phyloP scores from a whole-genome alignment of 2,797 vertebrate genomes.

The Sebastes baramenuke region DNA sequence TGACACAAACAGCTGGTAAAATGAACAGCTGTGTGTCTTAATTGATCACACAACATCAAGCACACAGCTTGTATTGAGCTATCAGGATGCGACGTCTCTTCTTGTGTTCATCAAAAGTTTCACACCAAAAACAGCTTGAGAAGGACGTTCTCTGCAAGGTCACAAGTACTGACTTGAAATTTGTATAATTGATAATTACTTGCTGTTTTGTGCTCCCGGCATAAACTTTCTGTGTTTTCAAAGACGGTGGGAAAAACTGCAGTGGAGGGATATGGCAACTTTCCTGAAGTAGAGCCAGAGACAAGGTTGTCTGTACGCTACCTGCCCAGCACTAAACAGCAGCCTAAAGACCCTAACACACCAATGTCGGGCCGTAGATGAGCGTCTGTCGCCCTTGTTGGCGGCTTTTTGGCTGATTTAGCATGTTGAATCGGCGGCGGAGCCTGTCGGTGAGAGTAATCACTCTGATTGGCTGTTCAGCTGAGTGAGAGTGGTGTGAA shows the following conservation, averaged over 20 bases:
- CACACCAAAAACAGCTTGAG: constrained; percentile 4
- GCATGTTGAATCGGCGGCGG: neutral
- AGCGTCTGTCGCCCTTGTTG: neutral
- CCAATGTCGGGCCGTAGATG: neutral
- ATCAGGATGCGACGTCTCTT: constrained; percentile 18
- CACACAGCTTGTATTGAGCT: constrained; percentile 32
- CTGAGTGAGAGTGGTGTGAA: neutral
- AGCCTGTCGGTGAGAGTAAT: neutral
- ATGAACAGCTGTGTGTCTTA: constrained; percentile 53
- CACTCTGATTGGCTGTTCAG: neutral
- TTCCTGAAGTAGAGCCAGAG: neutral
- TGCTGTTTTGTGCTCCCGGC: neutral
- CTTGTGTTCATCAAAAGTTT: constrained; percentile 47
- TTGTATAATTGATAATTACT: neutral
- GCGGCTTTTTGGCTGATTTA: neutral
- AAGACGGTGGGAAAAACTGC: neutral
- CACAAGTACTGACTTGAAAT: constrained; percentile 23
- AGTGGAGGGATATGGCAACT: neutral
- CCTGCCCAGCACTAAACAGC: neutral
- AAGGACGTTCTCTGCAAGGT: constrained; percentile 31
- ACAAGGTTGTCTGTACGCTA: neutral
- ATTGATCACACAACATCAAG: constrained; percentile 56
- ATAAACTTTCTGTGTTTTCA: neutral
- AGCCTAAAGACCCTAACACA: neutral
- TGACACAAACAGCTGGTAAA: constrained; percentile 35